Conservation (phyloP, 37 sponge, comb jelly and placozoan species). For the Diacarnus erythraeanus region DNA sequence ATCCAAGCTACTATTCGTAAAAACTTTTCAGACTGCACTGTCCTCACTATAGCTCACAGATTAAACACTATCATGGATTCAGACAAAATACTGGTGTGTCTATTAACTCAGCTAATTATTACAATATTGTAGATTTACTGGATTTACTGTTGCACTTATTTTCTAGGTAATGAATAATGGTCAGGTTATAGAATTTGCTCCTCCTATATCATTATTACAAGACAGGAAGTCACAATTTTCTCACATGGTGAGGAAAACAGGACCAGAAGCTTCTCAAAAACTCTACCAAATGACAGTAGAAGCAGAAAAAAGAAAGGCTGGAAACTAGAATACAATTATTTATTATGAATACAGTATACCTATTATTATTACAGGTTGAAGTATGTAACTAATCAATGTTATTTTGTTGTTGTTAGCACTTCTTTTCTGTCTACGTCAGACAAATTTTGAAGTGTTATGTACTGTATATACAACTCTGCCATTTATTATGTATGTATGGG, state of each 20-base stretch:
- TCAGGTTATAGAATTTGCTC: slow-evolving; percentile 53
- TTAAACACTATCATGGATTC: slow-evolving; percentile 94
- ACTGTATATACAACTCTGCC: too few species aligned
- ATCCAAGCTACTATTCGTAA: slow-evolving; percentile 81
- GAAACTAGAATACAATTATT: too few species aligned
- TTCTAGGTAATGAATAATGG: slow-evolving; percentile 31
- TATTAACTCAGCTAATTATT: too few species aligned
- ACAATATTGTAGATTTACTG: too few species aligned
- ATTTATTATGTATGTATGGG: too few species aligned
- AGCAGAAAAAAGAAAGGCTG: slow-evolving; percentile 13
- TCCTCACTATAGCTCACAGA: slow-evolving; percentile 93
- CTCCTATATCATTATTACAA: slow-evolving; percentile 13
- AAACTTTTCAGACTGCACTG: slow-evolving; percentile 78
- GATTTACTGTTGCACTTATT: too few species aligned
- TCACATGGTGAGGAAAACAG: slow-evolving; percentile 43
- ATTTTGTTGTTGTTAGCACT: too few species aligned
- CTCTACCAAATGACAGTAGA: slow-evolving; percentile 48
- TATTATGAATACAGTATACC: too few species aligned
- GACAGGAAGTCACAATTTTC: slow-evolving; percentile 22
- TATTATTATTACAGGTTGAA: too few species aligned
- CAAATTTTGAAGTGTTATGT: too few species aligned
- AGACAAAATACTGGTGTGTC: slow-evolving; percentile 74
- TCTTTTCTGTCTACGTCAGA: too few species aligned
- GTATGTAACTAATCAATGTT: too few species aligned
- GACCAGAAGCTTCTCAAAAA: slow-evolving; percentile 29